Conservation (phyloP, 1,140 invertebrate genomes). For the Alviniconcha marisindica region DNA sequence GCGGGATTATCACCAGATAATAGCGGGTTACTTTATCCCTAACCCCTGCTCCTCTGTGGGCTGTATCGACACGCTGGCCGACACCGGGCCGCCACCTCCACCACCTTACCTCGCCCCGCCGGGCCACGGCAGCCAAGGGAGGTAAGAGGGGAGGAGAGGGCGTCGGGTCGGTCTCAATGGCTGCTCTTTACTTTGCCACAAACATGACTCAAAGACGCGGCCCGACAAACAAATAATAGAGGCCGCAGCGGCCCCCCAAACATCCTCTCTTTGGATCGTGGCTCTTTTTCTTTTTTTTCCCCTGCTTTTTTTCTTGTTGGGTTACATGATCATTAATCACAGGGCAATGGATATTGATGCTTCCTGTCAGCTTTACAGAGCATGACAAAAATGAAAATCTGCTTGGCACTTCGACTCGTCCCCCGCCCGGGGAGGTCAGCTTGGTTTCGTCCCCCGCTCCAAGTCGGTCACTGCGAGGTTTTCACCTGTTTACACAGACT, state of each 20-base stretch:
- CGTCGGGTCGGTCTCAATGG: slow-evolving; percentile 12
- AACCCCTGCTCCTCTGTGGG: too few relatives aligned
- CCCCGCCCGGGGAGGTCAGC: slow-evolving; percentile 39
- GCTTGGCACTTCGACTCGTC: slow-evolving; percentile 68
- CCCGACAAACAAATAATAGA: background rate
- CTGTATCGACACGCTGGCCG: too few relatives aligned
- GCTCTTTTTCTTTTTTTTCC: background rate
- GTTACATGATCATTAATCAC: slow-evolving; percentile 72
- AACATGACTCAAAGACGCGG: slow-evolving; percentile 18
- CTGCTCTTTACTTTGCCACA: slow-evolving; percentile 20
- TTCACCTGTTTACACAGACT: background rate
- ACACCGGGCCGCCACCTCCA: background rate
- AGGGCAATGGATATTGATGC: slow-evolving; percentile 73
- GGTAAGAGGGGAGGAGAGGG: too few relatives aligned
- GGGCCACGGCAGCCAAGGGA: background rate
- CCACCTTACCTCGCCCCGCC: background rate
- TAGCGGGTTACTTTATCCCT: too few relatives aligned
- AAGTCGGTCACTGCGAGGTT: background rate
- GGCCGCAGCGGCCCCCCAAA: slow-evolving; percentile 41
- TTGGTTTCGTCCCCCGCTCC: slow-evolving; percentile 20
- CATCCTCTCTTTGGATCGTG: slow-evolving; percentile 38
- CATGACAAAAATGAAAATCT: slow-evolving; percentile 74
- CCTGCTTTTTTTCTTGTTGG: slow-evolving; percentile 60
- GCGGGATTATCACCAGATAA: too few relatives aligned
- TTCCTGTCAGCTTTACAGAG: slow-evolving; percentile 72